These are phyloP conservation scores for Digitonthophagus gazella DNA, from an alignment of 2,888 invertebrate genomes.

Conservation along the genomic window DNA sequence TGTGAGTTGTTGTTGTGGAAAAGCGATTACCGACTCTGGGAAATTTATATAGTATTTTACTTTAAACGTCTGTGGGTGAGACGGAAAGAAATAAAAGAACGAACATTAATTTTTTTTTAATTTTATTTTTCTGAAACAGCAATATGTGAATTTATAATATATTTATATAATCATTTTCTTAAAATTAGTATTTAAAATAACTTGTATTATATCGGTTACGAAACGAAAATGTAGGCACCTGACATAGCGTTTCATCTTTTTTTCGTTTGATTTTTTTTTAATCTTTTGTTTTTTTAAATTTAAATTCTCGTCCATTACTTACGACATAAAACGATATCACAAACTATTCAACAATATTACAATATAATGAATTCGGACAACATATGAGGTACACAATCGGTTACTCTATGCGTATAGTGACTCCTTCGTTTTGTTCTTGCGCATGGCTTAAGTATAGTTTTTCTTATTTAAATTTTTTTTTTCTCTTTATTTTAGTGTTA, in stretches of 20 bases:
- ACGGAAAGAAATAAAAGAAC: constrained; percentile 13
- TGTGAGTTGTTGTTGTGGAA: neutral
- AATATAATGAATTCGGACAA: constrained; percentile 30
- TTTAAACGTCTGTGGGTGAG: too few relatives aligned
- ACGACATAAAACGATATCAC: constrained; percentile 23
- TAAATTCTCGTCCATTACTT: neutral
- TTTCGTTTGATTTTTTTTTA: neutral
- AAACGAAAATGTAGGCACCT: constrained; percentile 50
- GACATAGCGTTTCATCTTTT: constrained; percentile 39
- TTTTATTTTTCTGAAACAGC: constrained; percentile 52
- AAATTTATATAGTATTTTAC: too few relatives aligned
- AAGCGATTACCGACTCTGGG: neutral
- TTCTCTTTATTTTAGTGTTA: too few relatives aligned
- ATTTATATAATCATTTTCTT: constrained; percentile 50
- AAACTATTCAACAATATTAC: constrained; percentile 27
- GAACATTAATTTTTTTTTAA: constrained; percentile 32
- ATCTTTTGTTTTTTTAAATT: neutral
- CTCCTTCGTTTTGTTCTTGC: neutral
- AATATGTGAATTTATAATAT: constrained; percentile 50
- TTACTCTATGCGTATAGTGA: neutral
- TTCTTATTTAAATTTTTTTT: constrained; percentile 31
- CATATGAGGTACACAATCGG: constrained; percentile 27
- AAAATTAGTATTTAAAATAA: constrained; percentile 48
- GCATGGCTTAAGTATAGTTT: constrained; percentile 7
- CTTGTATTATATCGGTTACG: constrained; percentile 46